Evolutionary conservation across 35 echinoderm and acorn worm species (phyloP).

Genomic region (Lytechinus variegatus): DNA sequence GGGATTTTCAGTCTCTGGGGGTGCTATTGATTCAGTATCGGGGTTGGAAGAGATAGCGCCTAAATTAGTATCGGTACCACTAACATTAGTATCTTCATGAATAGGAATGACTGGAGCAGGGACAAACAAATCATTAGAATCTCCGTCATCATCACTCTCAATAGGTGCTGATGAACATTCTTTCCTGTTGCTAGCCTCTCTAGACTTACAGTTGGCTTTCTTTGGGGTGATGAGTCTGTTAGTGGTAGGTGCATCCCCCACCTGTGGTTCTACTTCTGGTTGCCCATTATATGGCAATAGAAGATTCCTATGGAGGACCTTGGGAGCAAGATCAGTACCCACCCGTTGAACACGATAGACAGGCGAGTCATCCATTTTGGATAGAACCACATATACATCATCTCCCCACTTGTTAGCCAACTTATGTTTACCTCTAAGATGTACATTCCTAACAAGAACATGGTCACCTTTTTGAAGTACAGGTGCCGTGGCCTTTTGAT

Average conservation of each 20-base stretch:
- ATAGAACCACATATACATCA: slow-evolving; percentile 10
- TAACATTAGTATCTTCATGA: neutral
- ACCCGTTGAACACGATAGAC: slow-evolving; percentile 8
- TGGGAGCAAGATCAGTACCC: neutral
- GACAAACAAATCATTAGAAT: neutral
- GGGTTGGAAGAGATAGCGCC: neutral
- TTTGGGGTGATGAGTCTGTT: no score
- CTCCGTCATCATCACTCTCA: slow-evolving; percentile 21
- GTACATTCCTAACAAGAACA: slow-evolving; percentile 53
- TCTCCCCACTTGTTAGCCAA: slow-evolving; percentile 44
- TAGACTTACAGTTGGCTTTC: no score
- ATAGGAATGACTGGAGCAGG: neutral
- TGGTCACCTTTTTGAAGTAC: slow-evolving; percentile 12
- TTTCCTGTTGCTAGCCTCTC: no score
- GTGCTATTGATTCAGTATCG: neutral
- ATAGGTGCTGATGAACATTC: neutral
- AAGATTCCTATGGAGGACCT: slow-evolving; percentile 5
- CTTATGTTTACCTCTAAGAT: slow-evolving; percentile 54
- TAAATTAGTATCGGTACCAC: no score
- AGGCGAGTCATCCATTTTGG: neutral
- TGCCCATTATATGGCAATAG: neutral
- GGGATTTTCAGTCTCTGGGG: neutral
- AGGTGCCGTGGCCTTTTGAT: slow-evolving; percentile 9
- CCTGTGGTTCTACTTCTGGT: no score
- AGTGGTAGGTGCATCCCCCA: no score